A percentile compares a stretch with the other conserved stretches of the same genome.
Conservation (phyloP, 2,113 vertebrate genomes). For the Eupsittula cactorum region DNA sequence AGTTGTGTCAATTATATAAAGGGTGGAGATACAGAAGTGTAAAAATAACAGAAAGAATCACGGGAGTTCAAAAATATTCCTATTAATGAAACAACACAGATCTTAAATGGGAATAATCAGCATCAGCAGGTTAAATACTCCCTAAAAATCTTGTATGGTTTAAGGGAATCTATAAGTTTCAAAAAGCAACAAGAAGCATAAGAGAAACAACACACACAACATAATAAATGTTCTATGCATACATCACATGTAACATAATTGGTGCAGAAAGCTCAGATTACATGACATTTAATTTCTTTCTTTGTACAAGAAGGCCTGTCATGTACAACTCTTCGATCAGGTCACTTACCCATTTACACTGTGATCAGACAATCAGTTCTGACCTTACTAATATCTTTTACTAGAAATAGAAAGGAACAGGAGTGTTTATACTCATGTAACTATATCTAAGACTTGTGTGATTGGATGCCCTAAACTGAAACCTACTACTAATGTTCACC, state of each 20-base stretch:
- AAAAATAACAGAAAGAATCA: neutral
- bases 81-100: neutral
- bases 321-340: neutral
- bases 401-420: neutral
- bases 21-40: neutral
- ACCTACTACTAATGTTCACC: neutral
- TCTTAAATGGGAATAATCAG: neutral
- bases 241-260: neutral
- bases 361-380: neutral
- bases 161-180: neutral
- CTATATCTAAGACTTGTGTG: accelerated
- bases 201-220: neutral
- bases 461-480: neutral
- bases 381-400: neutral
- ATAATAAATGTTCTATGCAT: neutral
- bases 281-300: neutral
- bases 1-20: neutral
- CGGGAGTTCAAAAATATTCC: neutral
- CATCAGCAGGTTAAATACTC: neutral
- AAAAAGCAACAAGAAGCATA: neutral
- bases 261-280: neutral
- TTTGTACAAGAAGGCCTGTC: neutral
- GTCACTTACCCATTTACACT: neutral
- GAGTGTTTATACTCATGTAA: neutral
- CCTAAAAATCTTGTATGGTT: neutral